These are phyloP conservation scores for Apamea sordens DNA, from an alignment of 2,888 invertebrate species.

Conservation along the genomic window DNA sequence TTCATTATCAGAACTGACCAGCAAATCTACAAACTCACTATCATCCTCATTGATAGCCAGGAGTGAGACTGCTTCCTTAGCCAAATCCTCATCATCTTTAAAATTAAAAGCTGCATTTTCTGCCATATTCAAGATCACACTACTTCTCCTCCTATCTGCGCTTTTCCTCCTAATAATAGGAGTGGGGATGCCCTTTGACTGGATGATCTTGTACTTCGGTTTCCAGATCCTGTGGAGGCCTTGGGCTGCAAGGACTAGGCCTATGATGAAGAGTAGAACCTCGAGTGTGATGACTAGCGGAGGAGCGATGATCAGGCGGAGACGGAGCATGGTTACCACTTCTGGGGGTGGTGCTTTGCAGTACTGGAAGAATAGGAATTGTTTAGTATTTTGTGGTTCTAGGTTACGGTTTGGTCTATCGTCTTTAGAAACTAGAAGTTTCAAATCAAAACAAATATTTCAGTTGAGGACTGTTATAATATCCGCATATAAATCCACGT, in stretches of 20 bases:
- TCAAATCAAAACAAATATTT: not conserved
- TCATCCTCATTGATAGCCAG: constrained; percentile 81
- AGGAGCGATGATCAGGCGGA: constrained; percentile 89
- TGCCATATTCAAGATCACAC: constrained; percentile 74
- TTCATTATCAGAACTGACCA: constrained; percentile 65
- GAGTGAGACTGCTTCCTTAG: constrained; percentile 82
- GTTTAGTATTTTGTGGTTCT: not conserved
- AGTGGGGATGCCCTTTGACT: constrained; percentile 60
- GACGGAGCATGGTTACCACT: constrained; percentile 82
- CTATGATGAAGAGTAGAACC: constrained; percentile 84
- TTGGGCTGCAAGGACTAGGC: constrained; percentile 84
- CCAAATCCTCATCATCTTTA: constrained; percentile 75
- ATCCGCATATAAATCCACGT: not conserved
- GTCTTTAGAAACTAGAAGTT: not conserved
- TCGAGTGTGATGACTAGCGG: constrained; percentile 85
- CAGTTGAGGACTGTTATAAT: not conserved
- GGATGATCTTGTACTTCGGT: constrained; percentile 79
- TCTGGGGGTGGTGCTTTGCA: constrained; percentile 83
- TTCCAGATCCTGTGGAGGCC: constrained; percentile 80
- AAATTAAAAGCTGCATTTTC: constrained; percentile 74
- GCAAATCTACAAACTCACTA: constrained; percentile 74
- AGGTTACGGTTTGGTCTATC: not conserved
- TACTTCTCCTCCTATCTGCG: constrained; percentile 72
- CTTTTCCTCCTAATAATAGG: constrained; percentile 66
- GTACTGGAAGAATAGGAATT: constrained; percentile 73